phyloP scores from a whole-genome alignment of 2,797 vertebrate genomes.

The Onychomys arenicola region DNA sequence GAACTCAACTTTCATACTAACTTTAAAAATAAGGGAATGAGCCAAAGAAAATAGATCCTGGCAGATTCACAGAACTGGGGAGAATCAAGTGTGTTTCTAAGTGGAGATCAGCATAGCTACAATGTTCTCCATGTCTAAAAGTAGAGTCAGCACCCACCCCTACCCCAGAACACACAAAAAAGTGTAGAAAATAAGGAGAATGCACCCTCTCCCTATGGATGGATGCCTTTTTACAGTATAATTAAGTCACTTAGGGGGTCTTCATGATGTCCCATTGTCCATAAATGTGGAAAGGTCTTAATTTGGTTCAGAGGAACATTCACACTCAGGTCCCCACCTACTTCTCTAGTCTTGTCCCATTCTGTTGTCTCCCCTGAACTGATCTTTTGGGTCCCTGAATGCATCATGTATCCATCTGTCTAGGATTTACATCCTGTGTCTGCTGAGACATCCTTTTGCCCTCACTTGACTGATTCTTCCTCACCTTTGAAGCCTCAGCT shows the following conservation, averaged over 20 bases:
- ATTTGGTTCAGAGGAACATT: not conserved
- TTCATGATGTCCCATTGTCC: not conserved
- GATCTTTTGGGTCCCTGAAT: not conserved
- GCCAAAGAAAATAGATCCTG: not conserved
- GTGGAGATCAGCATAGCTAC: not conserved
- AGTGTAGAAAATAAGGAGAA: not conserved
- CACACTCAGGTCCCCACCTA: not conserved
- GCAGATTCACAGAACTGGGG: not conserved
- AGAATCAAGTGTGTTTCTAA: not conserved
- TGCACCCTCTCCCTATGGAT: not conserved
- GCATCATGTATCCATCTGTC: not conserved
- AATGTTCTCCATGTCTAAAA: not conserved
- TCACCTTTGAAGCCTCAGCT: constrained; percentile 12
- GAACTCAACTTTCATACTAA: not conserved
- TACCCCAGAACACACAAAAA: not conserved
- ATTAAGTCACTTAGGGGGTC: not conserved
- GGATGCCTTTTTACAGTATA: not conserved
- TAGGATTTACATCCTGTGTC: not conserved
- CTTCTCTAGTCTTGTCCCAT: not conserved
- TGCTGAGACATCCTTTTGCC: not conserved
- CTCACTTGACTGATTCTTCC: not conserved
- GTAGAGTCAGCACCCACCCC: not conserved
- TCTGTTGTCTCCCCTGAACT: not conserved
- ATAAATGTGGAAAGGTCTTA: constrained; percentile 10
- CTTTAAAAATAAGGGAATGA: not conserved